These are phyloP conservation scores for Leptodactylus fuscus DNA, from an alignment of 2,113 vertebrate genomes.

Conservation along the genomic window DNA sequence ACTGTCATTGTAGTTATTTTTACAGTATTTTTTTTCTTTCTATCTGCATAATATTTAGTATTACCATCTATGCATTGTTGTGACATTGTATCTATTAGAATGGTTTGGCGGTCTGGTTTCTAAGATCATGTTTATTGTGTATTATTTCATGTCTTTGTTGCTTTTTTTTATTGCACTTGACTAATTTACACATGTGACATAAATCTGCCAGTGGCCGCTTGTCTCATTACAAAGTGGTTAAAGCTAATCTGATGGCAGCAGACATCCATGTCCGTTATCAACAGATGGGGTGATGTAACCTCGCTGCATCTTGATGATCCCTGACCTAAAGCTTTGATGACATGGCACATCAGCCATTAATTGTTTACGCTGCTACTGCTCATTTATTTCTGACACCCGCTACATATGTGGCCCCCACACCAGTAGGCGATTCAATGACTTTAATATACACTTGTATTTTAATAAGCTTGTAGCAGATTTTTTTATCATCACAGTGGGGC, in stretches of 20 bases:
- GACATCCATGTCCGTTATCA: conserved; percentile 38
- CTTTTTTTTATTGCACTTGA: conserved; percentile 12
- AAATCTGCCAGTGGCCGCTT: conserved; percentile 30
- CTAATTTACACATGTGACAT: conserved; percentile 24
- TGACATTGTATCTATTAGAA: neutral
- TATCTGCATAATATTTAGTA: too few relatives aligned
- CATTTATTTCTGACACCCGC: conserved; percentile 5
- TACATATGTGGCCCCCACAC: neutral
- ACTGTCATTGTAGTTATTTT: too few relatives aligned
- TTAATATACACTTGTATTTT: neutral
- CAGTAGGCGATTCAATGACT: neutral
- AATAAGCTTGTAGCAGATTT: neutral
- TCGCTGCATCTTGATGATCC: conserved; percentile 38
- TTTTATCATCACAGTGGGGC: neutral
- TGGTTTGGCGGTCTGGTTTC: neutral
- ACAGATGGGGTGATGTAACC: conserved; percentile 38
- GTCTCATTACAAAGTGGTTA: conserved; percentile 22
- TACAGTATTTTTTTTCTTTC: too few relatives aligned
- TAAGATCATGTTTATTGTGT: neutral
- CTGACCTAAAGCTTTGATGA: conserved; percentile 36
- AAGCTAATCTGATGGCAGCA: conserved; percentile 46
- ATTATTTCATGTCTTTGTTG: neutral
- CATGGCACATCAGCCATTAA: conserved; percentile 30
- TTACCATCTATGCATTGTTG: neutral
- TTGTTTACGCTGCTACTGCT: conserved; percentile 66